Evolutionary conservation across 2,113 vertebrate genomes (phyloP).

Genomic region (Elephas maximus): DNA sequence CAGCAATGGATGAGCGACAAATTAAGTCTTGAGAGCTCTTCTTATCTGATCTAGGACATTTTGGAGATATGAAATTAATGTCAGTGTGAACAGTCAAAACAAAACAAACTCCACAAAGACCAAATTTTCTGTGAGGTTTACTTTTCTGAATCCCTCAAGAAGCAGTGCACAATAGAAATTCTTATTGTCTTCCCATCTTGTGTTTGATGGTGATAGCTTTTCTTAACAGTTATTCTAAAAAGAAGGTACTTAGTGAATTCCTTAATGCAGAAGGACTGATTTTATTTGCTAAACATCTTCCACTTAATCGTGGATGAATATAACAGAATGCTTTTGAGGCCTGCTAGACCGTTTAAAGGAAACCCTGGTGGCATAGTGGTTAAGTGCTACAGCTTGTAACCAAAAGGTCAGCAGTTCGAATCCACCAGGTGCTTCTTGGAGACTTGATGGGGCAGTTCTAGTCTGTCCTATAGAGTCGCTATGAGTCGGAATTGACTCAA

Average conservation of each 20-base stretch:
- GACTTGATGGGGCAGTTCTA: no score
- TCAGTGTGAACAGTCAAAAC: not conserved
- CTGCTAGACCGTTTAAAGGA: not conserved
- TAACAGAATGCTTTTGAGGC: not conserved
- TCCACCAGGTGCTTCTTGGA: no score
- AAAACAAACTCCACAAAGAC: not conserved
- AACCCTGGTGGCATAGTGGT: no score
- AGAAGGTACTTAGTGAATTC: not conserved
- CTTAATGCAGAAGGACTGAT: not conserved
- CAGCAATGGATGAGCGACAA: not conserved
- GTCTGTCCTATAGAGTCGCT: no score
- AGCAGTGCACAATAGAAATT: not conserved
- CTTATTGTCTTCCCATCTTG: not conserved
- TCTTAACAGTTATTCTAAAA: constrained; percentile 39
- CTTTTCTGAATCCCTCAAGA: not conserved
- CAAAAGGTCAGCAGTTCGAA: no score
- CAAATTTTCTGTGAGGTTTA: not conserved
- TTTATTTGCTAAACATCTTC: constrained; percentile 41
- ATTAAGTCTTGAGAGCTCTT: not conserved
- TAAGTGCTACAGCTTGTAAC: no score
- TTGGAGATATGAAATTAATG: not conserved
- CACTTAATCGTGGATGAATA: not conserved
- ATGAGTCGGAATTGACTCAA: no score
- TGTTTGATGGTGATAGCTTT: not conserved
- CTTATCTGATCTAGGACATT: not conserved